Evolutionary conservation across 2,888 invertebrate species (phyloP).

Genomic region (Perdita meconis): DNA sequence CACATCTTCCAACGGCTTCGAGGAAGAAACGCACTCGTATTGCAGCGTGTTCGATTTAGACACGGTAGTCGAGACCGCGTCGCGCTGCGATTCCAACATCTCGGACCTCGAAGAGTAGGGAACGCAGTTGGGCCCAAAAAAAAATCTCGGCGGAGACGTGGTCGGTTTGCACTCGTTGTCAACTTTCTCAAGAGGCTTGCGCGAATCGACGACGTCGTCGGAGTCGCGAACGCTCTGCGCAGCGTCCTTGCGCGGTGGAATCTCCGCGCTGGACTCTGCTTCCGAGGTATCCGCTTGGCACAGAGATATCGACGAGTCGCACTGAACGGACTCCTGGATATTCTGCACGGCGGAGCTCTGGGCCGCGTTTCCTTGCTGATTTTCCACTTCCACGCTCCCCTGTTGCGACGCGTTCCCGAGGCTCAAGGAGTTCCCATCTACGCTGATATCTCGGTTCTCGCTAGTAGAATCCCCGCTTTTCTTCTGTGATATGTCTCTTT

Average conservation of each 20-base stretch:
- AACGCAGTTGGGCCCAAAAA: constrained; percentile 83
- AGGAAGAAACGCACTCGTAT: constrained; percentile 67
- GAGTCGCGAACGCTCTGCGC: constrained; percentile 42
- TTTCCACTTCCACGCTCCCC: constrained; percentile 25
- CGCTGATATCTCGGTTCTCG: constrained; percentile 45
- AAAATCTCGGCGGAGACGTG: constrained; percentile 79
- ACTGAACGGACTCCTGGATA: constrained; percentile 59
- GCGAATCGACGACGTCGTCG: constrained; percentile 17
- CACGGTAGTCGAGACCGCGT: constrained; percentile 57
- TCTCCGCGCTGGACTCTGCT: constrained; percentile 39
- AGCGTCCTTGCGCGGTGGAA: constrained; percentile 32
- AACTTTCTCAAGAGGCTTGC: constrained; percentile 18
- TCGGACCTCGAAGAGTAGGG: constrained; percentile 76
- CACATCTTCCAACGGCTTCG: constrained; percentile 59
- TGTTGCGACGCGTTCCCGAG: constrained; percentile 10
- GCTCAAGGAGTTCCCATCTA: constrained; percentile 46
- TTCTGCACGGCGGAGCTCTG: constrained; percentile 24
- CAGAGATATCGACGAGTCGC: constrained; percentile 71
- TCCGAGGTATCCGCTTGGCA: constrained; percentile 64
- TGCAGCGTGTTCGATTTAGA: constrained; percentile 63
- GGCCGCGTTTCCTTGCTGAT: constrained; percentile 1
- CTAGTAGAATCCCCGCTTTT: constrained; percentile 65
- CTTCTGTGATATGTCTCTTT: constrained; percentile 78
- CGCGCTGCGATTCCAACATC: constrained; percentile 37
- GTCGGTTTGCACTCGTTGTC: constrained; percentile 65